Percentiles rank a stretch among this genome's conserved stretches.
Conservation (phyloP, 1,140 invertebrate genomes). For the Forficula auricularia region DNA sequence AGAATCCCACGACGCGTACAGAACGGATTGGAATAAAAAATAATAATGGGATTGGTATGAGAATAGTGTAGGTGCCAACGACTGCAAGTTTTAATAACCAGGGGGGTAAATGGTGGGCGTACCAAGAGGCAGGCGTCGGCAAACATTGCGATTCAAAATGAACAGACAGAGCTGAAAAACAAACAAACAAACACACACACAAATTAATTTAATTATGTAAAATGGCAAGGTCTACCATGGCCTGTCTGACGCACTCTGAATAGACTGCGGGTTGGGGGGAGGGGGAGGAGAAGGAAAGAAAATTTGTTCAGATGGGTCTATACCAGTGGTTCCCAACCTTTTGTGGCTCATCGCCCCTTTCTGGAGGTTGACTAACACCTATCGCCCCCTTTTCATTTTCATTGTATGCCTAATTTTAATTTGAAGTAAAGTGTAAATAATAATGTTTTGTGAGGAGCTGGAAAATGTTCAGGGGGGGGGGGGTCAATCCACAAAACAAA, state of each 20-base stretch:
- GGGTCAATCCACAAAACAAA: too few species aligned
- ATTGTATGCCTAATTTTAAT: too few species aligned
- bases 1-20: slow-evolving; percentile 45
- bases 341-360: too few species aligned
- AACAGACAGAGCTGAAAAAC: slow-evolving; percentile 43
- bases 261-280: too few species aligned
- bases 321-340: too few species aligned
- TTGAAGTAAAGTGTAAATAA: too few species aligned
- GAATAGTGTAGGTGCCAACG: slow-evolving; percentile 42
- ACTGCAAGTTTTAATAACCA: slow-evolving; percentile 48
- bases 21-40: slow-evolving; percentile 57
- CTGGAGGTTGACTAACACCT: too few species aligned
- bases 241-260: too few species aligned
- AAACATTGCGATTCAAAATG: slow-evolving; percentile 64
- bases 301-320: too few species aligned
- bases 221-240: neutral
- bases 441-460: too few species aligned
- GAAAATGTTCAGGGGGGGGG: too few species aligned
- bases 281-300: slow-evolving; percentile 3
- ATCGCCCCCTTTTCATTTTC: too few species aligned
- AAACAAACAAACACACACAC: slow-evolving; percentile 11
- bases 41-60: slow-evolving; percentile 54
- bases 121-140: slow-evolving; percentile 50
- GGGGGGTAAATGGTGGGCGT: slow-evolving; percentile 42
- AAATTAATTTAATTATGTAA: neutral